These are phyloP conservation scores for Catonia carolina DNA, from an alignment of 2,888 invertebrate species.

Conservation along the genomic window DNA sequence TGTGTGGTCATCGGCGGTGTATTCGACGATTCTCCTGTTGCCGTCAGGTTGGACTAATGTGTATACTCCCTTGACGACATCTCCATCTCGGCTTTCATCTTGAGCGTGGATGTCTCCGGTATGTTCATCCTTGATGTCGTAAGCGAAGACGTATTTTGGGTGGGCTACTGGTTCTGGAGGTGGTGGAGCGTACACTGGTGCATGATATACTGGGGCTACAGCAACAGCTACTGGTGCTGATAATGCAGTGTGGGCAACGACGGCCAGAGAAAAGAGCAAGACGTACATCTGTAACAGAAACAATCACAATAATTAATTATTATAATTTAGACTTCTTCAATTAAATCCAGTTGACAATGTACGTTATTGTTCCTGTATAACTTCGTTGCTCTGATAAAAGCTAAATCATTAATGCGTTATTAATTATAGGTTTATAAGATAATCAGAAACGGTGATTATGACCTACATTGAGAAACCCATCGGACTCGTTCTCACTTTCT, in stretches of 20 bases:
- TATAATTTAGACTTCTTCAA: no score
- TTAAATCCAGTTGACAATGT: no score
- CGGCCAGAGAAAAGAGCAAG: no score
- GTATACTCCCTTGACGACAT: conserved; percentile 7
- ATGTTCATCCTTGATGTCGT: conserved; percentile 6
- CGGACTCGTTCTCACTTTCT: no score
- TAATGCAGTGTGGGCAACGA: neutral
- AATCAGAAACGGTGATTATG: no score
- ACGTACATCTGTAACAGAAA: no score
- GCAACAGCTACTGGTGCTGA: neutral
- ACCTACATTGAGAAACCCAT: no score
- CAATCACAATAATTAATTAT: no score
- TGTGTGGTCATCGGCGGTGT: conserved; percentile 10
- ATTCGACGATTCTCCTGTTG: neutral
- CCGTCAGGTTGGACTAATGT: conserved; percentile 6
- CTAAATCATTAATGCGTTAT: no score
- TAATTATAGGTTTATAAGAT: no score
- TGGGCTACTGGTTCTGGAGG: conserved; percentile 8
- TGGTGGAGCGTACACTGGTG: neutral
- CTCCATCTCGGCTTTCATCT: conserved; percentile 5
- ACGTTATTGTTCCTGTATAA: no score
- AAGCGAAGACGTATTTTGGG: conserved; percentile 7
- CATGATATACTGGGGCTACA: neutral
- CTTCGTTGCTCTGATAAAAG: no score
- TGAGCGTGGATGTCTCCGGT: conserved; percentile 6